These are phyloP conservation scores for Irena cyanogastra DNA, from an alignment of 2,113 vertebrate genomes.

Conservation along the genomic window DNA sequence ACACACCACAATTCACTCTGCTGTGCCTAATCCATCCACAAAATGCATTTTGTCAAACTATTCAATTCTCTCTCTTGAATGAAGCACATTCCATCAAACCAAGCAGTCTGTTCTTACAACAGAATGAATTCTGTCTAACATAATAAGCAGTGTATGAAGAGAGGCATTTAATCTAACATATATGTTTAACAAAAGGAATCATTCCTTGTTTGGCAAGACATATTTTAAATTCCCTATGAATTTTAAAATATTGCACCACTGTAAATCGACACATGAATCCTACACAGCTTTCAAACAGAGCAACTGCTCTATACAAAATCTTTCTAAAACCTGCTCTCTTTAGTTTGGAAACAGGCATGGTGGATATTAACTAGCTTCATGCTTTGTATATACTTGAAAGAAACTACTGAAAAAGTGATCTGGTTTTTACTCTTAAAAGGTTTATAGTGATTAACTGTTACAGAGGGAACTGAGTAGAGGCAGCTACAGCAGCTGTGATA, in stretches of 20 bases:
- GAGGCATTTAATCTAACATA: slow-evolving; percentile 14
- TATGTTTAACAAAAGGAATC: slow-evolving; percentile 19
- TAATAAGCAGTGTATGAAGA: slow-evolving; percentile 11
- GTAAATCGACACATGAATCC: background rate
- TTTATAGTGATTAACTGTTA: background rate
- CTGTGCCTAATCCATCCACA: slow-evolving; percentile 32
- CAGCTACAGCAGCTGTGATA: background rate
- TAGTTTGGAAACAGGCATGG: background rate
- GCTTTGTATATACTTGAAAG: background rate
- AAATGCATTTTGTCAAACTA: slow-evolving; percentile 28
- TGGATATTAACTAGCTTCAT: background rate
- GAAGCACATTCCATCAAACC: slow-evolving; percentile 30
- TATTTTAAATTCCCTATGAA: background rate
- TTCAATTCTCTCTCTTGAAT: slow-evolving; percentile 7
- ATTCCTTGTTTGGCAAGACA: background rate
- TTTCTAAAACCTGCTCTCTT: background rate
- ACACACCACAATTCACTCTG: background rate
- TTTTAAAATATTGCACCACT: background rate
- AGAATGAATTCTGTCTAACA: background rate
- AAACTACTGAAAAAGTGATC: background rate
- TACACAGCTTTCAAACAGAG: background rate
- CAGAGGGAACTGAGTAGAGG: background rate
- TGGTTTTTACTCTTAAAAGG: background rate
- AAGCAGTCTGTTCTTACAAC: background rate
- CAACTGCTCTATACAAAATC: background rate